Percentiles rank a stretch among this genome's conserved stretches.
Evolutionary conservation across 2,113 vertebrate genomes (phyloP).

Genomic region (Eira barbara): DNA sequence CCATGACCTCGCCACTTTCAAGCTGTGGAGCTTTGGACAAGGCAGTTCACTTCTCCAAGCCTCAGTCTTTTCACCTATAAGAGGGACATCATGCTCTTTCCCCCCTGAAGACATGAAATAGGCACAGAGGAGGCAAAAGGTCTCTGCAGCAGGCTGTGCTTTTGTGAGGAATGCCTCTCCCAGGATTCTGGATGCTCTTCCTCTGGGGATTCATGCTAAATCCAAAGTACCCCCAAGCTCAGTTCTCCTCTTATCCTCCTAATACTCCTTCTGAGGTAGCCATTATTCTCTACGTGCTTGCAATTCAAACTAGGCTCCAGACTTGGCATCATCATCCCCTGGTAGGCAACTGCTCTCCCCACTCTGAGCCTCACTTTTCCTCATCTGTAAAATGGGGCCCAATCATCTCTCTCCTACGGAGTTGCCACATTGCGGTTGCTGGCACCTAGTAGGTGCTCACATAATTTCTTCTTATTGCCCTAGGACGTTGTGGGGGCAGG

Average conservation of each 20-base stretch:
- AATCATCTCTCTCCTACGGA: not conserved
- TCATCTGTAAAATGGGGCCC: not conserved
- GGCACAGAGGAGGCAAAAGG: fast-evolving
- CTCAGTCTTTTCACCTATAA: not conserved
- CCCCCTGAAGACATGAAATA: fast-evolving
- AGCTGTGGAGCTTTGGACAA: not conserved
- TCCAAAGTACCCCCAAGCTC: not conserved
- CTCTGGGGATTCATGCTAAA: not conserved
- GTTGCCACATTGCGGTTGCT: fast-evolving
- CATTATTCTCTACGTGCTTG: fast-evolving
- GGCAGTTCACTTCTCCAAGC: not conserved
- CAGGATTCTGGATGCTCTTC: not conserved
- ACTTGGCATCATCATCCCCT: not conserved
- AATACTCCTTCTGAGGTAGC: not conserved
- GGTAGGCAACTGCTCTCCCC: not conserved
- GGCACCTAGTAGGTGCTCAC: fast-evolving
- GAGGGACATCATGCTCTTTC: not conserved
- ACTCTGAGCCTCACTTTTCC: not conserved
- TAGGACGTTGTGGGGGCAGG: fast-evolving
- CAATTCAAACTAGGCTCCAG: not conserved
- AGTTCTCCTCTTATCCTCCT: not conserved
- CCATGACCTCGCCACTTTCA: not conserved
- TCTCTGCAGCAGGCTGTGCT: fast-evolving
- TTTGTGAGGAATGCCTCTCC: not conserved
- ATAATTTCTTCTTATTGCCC: not conserved